Base-by-base conservation (phyloP, 1,140 invertebrate genomes). In the Sycophila sp. region DNA sequence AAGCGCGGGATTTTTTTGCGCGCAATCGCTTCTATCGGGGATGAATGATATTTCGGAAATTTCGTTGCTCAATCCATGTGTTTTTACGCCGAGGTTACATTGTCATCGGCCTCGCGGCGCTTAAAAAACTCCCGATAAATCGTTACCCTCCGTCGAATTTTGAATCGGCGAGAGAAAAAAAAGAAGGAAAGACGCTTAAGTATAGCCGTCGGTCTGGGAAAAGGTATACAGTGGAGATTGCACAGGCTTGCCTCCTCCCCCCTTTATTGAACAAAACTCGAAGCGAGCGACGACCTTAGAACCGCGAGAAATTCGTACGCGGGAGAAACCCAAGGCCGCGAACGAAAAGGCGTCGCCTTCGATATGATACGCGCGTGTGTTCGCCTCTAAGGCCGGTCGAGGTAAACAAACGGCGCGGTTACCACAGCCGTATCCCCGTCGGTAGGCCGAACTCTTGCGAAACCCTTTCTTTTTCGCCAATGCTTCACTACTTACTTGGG, bases 311-410 rank as follows among this genome's bases (percentile, higher is more conserved):
- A 77, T 75, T 77, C 51, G 62, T 72, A 64, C 59, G 55, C 51
- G 66, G n/a, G 59, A 76, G 76, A 76, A 76, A 76, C 65, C 69
- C 69, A 78, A 76, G 75, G 75, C 72, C 63, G 60, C 60, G 73
- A 74, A 78, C 70, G 70, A 78, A 78, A 76, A 78, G 71, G 60
- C 51, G 22, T 24, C 62, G 11, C 49, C 15, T n/a, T 53, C 63
- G 19, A 32, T 53, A 34, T n/a, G n/a, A n/a, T 28, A 36, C n/a
- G 17, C 4, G 34, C 4, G 4, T 40, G n/a, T 11, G 38, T 30
- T 15, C 38, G 28, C 26, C 5, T 47, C 30, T 68, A 36, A 59
- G 36, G 65, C 42, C 32, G 36, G 19, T 28, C 60, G 64, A 56
- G 64, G 47, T 56, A 67, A 67, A 67, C 53, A 67, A 67, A 67